Conservation (phyloP, 1,140 invertebrate genomes). For the Platorchestia sp. region DNA sequence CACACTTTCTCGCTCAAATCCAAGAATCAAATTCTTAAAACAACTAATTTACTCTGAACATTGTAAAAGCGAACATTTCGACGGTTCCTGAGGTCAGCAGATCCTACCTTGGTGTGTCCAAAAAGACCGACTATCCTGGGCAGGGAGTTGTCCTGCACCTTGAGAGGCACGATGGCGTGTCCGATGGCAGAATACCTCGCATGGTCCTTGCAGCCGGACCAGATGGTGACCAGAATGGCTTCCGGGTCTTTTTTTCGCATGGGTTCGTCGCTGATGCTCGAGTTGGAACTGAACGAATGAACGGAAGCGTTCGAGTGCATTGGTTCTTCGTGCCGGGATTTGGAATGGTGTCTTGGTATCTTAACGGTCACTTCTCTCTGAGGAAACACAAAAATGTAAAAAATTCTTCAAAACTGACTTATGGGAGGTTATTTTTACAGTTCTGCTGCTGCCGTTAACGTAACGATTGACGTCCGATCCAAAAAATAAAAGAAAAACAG, state of each 20-base stretch:
- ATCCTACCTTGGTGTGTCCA: conserved; percentile 36
- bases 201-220: conserved; percentile 17
- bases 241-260: background rate
- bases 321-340: background rate
- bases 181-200: background rate
- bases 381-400: background rate
- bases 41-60: too few relatives aligned
- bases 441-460: background rate
- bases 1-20: too few relatives aligned
- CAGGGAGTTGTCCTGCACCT: background rate
- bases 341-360: background rate
- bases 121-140: background rate
- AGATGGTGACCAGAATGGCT: background rate
- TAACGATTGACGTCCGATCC: background rate
- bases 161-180: conserved; percentile 10
- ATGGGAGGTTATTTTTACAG: background rate
- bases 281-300: conserved; percentile 10
- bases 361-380: conserved; percentile 52
- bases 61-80: background rate
- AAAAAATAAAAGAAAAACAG: background rate
- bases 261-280: conserved; percentile 5
- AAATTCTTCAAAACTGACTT: too few relatives aligned
- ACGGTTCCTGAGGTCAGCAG: background rate
- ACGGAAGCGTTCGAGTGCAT: background rate
- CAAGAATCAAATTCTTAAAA: too few relatives aligned